These are phyloP conservation scores for Drosophila cardini DNA, from an alignment of 1,140 invertebrate species.

Conservation along the genomic window DNA sequence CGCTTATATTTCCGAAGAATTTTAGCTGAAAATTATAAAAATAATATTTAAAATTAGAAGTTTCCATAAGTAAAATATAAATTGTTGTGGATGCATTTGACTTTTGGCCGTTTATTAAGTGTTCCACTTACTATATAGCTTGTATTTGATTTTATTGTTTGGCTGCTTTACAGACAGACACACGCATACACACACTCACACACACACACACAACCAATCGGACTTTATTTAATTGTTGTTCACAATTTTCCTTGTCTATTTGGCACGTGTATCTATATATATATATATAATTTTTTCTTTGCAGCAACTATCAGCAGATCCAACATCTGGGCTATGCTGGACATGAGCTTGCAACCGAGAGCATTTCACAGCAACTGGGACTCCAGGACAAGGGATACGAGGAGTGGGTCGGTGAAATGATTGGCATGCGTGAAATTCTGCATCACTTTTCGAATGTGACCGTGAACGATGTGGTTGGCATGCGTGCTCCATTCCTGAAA, in stretches of 20 bases:
- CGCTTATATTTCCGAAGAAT: too few species aligned
- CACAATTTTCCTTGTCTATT: conserved; percentile 14
- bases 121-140: conserved; percentile 11
- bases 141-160: conserved; percentile 47
- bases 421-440: conserved; percentile 95
- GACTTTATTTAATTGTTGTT: conserved; percentile 37
- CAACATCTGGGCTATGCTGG: conserved; percentile 94
- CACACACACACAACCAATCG: neutral
- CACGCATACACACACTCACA: conserved; percentile 1
- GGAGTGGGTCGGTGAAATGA: conserved; percentile 96
- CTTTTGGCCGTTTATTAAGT: conserved; percentile 36
- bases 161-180: conserved; percentile 40
- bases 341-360: conserved; percentile 96
- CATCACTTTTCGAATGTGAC: conserved; percentile 93
- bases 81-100: conserved; percentile 19
- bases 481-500: conserved; percentile 95
- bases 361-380: conserved; percentile 92
- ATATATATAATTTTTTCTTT: conserved; percentile 35
- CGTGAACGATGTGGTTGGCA: conserved; percentile 92
- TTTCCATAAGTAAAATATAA: neutral
- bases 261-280: neutral
- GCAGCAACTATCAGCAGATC: conserved; percentile 96
- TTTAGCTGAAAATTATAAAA: too few species aligned
- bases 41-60: neutral
- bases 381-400: conserved; percentile 95